These are phyloP conservation scores for Dicrostonyx torquatus DNA, from an alignment of 2,797 vertebrate genomes.

Conservation along the genomic window DNA sequence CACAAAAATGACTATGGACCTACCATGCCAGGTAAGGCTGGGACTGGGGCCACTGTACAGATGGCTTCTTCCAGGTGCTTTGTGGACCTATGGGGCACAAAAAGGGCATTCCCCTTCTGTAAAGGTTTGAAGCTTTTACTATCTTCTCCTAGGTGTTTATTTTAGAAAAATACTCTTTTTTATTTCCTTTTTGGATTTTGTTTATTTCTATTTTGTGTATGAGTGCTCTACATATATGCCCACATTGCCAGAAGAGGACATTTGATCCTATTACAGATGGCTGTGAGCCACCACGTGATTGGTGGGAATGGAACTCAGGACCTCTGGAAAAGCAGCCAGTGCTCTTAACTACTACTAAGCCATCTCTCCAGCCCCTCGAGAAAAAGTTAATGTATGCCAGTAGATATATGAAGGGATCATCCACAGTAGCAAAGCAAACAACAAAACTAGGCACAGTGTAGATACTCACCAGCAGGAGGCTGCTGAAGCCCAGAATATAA, in stretches of 20 bases:
- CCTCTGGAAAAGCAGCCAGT: background rate
- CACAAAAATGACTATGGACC: slow-evolving; percentile 42
- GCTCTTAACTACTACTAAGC: background rate
- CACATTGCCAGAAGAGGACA: background rate
- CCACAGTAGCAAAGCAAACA: background rate
- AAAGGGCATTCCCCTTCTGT: background rate
- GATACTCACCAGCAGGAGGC: background rate
- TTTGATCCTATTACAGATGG: background rate
- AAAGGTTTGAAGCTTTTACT: background rate
- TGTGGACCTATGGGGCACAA: slow-evolving; percentile 76
- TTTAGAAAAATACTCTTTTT: background rate
- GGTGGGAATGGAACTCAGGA: background rate
- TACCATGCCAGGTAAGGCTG: slow-evolving; percentile 83
- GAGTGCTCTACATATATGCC: background rate
- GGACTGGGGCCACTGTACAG: slow-evolving; percentile 80
- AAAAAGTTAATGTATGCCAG: background rate
- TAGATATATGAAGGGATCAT: background rate
- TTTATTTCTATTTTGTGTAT: background rate
- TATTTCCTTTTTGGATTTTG: background rate
- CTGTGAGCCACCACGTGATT: background rate
- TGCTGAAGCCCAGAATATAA: too few species aligned
- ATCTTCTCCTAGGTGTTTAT: background rate
- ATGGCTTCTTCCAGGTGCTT: slow-evolving; percentile 80
- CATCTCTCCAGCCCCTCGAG: background rate
- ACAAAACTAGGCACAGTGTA: background rate